Evolutionary conservation across 2,888 invertebrate species (phyloP).

Genomic region (Dryomyza anilis): DNA sequence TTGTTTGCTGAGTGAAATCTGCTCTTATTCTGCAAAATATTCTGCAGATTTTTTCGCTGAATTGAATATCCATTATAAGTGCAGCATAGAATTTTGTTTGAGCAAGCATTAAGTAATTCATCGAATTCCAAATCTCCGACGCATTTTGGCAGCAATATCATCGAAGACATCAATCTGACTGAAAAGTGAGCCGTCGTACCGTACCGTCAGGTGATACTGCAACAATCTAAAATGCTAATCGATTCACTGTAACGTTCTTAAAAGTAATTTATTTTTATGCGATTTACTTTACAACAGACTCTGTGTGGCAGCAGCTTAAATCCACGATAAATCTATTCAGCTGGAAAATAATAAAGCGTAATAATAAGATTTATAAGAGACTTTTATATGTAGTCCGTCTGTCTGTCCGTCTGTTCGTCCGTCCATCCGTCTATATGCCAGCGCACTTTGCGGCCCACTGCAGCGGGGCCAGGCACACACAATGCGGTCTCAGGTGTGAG

Average conservation of each 20-base stretch:
- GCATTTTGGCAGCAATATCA: too few species aligned
- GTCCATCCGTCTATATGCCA: neutral
- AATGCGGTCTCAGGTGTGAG: neutral
- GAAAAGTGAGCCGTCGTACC: too few species aligned
- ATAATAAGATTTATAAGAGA: conserved; percentile 40
- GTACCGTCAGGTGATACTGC: too few species aligned
- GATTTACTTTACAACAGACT: neutral
- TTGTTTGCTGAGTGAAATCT: too few species aligned
- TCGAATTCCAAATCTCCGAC: too few species aligned
- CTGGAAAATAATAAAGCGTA: conserved; percentile 38
- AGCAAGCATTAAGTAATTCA: too few species aligned
- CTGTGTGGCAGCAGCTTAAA: neutral
- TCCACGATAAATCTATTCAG: conserved; percentile 36
- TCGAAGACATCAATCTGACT: too few species aligned
- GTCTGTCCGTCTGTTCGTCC: neutral
- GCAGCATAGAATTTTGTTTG: too few species aligned
- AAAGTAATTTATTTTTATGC: conserved; percentile 23
- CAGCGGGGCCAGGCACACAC: neutral
- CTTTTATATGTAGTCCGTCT: neutral
- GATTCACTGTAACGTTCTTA: conserved; percentile 1
- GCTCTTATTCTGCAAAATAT: too few species aligned
- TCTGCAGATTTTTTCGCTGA: too few species aligned
- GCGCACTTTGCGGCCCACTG: too few species aligned
- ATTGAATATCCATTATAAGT: too few species aligned
- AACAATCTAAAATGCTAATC: conserved; percentile 15